Conservation (phyloP, 1,140 invertebrate genomes). For the Nomia melanderi region DNA sequence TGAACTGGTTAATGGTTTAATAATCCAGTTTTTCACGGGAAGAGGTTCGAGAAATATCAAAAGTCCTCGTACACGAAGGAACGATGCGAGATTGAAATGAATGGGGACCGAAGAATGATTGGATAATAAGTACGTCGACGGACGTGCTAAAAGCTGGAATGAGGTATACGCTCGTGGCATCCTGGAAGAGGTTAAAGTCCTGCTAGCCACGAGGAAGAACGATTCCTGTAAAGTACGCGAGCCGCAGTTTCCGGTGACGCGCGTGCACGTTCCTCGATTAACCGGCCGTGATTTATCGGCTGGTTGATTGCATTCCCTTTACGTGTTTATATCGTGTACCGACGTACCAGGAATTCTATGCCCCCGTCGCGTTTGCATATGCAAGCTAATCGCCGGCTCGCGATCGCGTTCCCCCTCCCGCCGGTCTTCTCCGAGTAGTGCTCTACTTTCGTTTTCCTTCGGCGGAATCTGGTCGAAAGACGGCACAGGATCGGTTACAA, state of each 20-base stretch:
- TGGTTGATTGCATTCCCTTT: constrained; percentile 26
- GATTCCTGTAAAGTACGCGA: background rate
- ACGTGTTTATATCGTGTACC: constrained; percentile 36
- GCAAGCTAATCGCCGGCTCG: constrained; percentile 35
- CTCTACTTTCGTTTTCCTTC: constrained; percentile 6
- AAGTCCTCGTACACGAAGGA: too few species aligned
- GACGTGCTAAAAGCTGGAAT: too few species aligned
- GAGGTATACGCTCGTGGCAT: too few species aligned
- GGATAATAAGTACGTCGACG: too few species aligned
- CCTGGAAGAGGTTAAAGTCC: too few species aligned
- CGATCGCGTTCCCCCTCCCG: background rate
- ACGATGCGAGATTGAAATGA: too few species aligned
- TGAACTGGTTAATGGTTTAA: too few species aligned
- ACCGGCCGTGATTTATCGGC: constrained; percentile 31
- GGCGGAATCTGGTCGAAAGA: background rate
- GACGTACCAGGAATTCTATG: constrained; percentile 40
- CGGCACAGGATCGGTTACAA: background rate
- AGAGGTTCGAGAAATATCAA: too few species aligned
- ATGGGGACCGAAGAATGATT: too few species aligned
- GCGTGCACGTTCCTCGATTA: constrained; percentile 16
- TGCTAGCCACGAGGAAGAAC: background rate
- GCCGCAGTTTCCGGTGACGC: background rate
- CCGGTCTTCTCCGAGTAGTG: background rate
- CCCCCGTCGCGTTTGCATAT: constrained; percentile 30
- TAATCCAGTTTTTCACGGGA: too few species aligned